Evolutionary conservation across 2,888 invertebrate genomes (phyloP), one percentile per base, ranked within the genome.

Genomic region (Meandrusa payeni): DNA sequence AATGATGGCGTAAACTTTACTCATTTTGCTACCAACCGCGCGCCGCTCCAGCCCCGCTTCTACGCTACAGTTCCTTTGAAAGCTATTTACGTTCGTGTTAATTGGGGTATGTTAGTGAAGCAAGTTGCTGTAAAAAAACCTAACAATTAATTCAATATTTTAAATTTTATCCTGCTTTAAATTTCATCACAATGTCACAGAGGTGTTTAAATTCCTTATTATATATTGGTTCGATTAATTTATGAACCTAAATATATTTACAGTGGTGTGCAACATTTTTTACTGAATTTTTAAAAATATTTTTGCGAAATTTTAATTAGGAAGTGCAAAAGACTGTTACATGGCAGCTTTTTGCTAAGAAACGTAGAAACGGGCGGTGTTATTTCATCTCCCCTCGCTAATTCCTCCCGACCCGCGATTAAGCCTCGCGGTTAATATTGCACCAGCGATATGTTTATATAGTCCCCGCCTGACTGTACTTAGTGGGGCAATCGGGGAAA

Each of bases 1-100:
- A 76, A 78, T 75, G 69, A 70, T 57, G 64, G 64, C 64, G 66
- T 68, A 74, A 82, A 79, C 78, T 82, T 81, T 73, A 64, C 77
- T 80, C 75, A 83, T 82, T 79, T 76, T 60, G 69, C 63, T 58
- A 61, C 66, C 61, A 64, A 45, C 39, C 33, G 41, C 31, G 41
- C 20, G 26, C 7, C 19, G 20, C 27, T 26, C 41, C 12, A 31
- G 24, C 26, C n/a, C 15, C 28, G 20, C 24, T 26, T 26, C 12
- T 7, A 10, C n/a, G 26, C 32, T 7, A 36, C 15, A 17, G 13
- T 2, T 40, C n/a, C 22, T 31, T 24, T 15, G 11, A 9, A 33
- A 41, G 32, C 11, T 32, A 37, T 37, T 32, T 26, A 19, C 11
- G 31, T 24, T 29, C 26, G 12, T 32, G 20, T 11, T 26, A 41